Conservation (phyloP, 2,888 invertebrate species). For the Lacanobia oleracea region DNA sequence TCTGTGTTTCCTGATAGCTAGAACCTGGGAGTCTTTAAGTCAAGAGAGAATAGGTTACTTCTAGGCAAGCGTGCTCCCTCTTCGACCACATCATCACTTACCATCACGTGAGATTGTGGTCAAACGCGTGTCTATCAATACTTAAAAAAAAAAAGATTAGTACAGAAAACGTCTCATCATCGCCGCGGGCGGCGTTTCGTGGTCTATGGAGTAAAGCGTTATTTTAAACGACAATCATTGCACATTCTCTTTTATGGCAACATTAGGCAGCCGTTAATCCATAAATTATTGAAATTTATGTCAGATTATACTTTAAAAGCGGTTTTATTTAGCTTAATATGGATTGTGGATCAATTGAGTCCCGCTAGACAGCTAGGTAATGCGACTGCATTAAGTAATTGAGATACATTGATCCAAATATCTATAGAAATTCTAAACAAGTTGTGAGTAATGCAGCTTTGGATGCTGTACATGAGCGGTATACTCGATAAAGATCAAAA, state of each 20-base stretch:
- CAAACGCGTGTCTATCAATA: no score
- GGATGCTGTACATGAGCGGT: background rate
- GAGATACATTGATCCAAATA: background rate
- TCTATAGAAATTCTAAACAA: background rate
- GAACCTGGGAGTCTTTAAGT: no score
- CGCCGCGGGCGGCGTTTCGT: background rate
- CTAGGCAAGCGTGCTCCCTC: no score
- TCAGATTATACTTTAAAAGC: conserved; percentile 41
- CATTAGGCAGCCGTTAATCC: conserved; percentile 26
- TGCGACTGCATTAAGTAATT: background rate
- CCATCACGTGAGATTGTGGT: no score
- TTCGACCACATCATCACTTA: no score
- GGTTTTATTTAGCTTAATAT: conserved; percentile 39
- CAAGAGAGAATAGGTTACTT: no score
- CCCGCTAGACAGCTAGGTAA: no score
- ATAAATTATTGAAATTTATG: conserved; percentile 42
- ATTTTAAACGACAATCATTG: conserved; percentile 66
- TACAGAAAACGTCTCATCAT: background rate
- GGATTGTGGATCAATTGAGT: background rate
- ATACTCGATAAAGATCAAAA: background rate
- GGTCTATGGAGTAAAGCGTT: conserved; percentile 45
- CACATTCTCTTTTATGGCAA: conserved; percentile 50
- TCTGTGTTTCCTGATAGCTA: no score
- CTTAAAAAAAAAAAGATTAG: no score
- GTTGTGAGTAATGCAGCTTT: background rate